Conservation (phyloP, 2,113 vertebrate genomes). For the Diglossa brunneiventris region DNA sequence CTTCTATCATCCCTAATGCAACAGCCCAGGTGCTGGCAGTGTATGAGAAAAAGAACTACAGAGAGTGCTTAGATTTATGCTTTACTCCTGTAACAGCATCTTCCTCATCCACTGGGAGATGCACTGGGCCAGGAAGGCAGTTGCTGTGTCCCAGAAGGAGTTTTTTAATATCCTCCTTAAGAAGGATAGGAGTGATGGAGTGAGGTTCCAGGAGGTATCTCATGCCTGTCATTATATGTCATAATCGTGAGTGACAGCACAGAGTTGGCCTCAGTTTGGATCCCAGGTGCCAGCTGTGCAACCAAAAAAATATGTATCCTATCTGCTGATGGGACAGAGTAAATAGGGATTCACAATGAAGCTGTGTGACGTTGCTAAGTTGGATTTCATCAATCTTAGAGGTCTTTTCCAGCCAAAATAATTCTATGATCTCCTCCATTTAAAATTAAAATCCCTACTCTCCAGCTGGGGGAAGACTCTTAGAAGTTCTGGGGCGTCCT, state of each 20-base stretch:
- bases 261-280: neutral
- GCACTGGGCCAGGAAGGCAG: neutral
- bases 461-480: neutral
- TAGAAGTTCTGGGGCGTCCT: neutral
- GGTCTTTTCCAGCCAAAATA: neutral
- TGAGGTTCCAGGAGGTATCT: neutral
- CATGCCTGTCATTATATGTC: neutral
- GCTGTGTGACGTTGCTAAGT: neutral
- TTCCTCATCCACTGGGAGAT: neutral
- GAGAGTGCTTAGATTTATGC: neutral
- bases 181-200: neutral
- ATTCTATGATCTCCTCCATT: neutral
- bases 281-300: neutral
- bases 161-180: neutral
- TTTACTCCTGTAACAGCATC: neutral
- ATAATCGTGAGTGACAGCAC: neutral
- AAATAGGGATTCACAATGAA: neutral
- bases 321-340: neutral
- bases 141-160: neutral
- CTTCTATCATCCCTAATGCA: neutral
- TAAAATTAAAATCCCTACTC: neutral
- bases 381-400: neutral
- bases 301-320: neutral
- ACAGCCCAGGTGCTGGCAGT: neutral
- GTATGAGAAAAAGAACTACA: neutral